These are phyloP conservation scores for Cecidostiba fungosa DNA, from an alignment of 2,888 invertebrate species.

Conservation along the genomic window DNA sequence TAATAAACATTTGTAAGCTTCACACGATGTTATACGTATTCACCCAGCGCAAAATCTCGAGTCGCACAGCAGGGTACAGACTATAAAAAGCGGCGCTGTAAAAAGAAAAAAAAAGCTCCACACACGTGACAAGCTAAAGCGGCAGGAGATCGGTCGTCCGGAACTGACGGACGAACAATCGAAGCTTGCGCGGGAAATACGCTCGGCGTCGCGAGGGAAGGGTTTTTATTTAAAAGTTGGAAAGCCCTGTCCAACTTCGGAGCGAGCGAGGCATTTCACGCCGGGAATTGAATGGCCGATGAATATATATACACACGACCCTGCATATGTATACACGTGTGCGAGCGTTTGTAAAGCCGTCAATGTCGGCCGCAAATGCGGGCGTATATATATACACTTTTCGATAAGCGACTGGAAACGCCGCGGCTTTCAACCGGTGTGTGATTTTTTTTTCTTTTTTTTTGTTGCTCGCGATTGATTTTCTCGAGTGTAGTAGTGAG, in stretches of 20 bases:
- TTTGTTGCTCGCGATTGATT: background rate
- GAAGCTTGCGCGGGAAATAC: conserved; percentile 17
- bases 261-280: conserved; percentile 23
- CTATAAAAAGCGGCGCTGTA: background rate
- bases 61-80: background rate
- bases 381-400: conserved; percentile 13
- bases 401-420: conserved; percentile 7
- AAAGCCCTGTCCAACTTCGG: conserved; percentile 58
- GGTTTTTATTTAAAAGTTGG: conserved; percentile 59
- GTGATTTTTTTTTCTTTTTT: background rate
- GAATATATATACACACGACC: conserved; percentile 22
- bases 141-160: conserved; percentile 1
- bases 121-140: conserved; percentile 3
- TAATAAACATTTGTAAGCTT: conserved; percentile 3
- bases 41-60: background rate
- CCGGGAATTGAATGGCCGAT: conserved; percentile 50
- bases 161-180: conserved; percentile 54
- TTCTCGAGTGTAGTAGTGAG: background rate
- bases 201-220: conserved; percentile 27
- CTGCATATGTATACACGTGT: background rate
- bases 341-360: conserved; percentile 55
- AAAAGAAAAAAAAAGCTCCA: background rate
- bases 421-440: background rate
- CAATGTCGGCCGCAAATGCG: conserved; percentile 50
- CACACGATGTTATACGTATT: background rate